Evolutionary conservation across 2,888 invertebrate genomes (phyloP), one percentile per base, ranked within the genome.

Genomic region (Oxytorus armatus): DNA sequence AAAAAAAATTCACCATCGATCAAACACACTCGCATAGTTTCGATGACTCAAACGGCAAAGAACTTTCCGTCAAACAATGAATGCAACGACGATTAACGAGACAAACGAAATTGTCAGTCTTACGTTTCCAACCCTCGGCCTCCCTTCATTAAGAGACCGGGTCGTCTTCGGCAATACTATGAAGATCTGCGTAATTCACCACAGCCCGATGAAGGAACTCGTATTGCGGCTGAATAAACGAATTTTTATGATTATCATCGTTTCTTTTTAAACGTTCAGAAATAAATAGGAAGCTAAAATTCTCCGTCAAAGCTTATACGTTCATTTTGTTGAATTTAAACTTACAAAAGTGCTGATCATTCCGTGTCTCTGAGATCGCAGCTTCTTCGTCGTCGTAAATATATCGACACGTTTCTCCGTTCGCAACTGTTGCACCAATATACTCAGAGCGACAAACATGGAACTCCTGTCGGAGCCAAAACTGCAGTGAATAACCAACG

Each of bases 171-270:
- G 95, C 94, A 83, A 97, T 93, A 92, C 96, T 96, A 93, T 97
- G 97, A 85, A 97, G 94, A 92, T 97, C 97, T 84, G 96, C 96
- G 91, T 97, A 97, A 93, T 97, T 97, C 85, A 97, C 94, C 92
- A 97, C 96, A 92, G 97, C 97, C 93, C 97, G 96, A 93, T 98
- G 96, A 88, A 98, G 94, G 93, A 97, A 97, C 94, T 97, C 97
- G 93, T 97, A 98, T 93, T 97, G 97, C 92, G 96, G 95, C 97
- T 97, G 93, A 29, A 29, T 3, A 29, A 29, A 29, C 2, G 5
- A 29, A 29, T 29, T 29, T 2, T 29, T 5, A 5, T 2, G 5
- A 29, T 2, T 2, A 29, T 29, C 5, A 3, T 29, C 5, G 2
- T 29, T 29, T 29, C 3, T 29, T 29, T 5, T 29, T 3, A 29